phyloP scores from a whole-genome alignment of 2,113 vertebrate species.

The Trochalopteron elliotii region DNA sequence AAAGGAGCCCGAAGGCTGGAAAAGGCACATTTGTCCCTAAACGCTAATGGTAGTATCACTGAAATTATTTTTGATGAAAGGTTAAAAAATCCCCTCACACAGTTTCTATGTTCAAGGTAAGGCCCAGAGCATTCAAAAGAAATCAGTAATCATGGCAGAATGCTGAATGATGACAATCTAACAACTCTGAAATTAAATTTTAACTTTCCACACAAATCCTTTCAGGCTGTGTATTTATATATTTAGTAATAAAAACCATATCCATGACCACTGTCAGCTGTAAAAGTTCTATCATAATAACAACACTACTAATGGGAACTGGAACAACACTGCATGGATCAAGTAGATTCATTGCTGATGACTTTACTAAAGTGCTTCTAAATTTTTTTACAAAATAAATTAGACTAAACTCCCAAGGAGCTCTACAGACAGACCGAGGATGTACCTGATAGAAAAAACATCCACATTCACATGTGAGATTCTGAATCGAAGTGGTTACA shows the following conservation, averaged over 20 bases:
- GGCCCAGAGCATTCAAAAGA: background rate
- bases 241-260: conserved; percentile 51
- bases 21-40: background rate
- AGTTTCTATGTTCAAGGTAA: background rate
- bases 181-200: conserved; percentile 41
- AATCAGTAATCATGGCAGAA: background rate
- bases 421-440: background rate
- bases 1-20: background rate
- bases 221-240: conserved; percentile 42
- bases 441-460: background rate
- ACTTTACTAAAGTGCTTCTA: background rate
- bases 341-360: background rate
- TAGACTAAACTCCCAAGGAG: background rate
- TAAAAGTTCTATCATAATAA: background rate
- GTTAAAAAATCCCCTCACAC: background rate
- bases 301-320: background rate
- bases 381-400: background rate
- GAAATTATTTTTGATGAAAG: background rate
- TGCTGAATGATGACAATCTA: conserved; percentile 25
- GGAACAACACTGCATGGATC: background rate
- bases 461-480: background rate
- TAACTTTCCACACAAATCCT: conserved; percentile 43
- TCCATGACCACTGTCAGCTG: conserved; percentile 16
- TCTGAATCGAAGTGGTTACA: background rate
- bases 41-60: background rate